Base-by-base conservation (phyloP, 2,113 vertebrate species). In the Festucalex cinctus region DNA sequence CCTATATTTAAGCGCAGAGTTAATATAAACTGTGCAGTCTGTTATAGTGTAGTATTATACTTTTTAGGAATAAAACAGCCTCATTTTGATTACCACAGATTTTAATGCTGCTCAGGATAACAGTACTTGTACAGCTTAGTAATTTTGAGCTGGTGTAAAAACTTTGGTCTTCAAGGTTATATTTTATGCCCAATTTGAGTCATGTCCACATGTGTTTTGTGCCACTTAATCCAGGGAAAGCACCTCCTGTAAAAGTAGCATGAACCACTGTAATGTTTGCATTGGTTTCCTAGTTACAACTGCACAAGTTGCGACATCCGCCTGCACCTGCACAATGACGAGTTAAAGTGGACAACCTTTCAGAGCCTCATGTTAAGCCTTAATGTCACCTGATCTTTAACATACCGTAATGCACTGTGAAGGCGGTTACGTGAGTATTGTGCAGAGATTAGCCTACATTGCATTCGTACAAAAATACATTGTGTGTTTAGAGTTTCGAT, bases 401-500 rank as follows among this genome's bases (percentile, higher is more conserved):
- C 56, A 66, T 63, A 73, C 28, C 61, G 44, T 26, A 19, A 74
- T 53, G 60, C 69, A 19, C 37, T 62, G 14, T 26, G 24, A 56
- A 8, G 26, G 24, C 13, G 24, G 53, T 28, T 56, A 56, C 8
- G 53, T 66, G 26, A 69, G 63, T 65, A 67, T 66, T 32, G 1
- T 70, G 59, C 68, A 74, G 66, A 79, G 75, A 81, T 82, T 77
- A 78, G 22, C 74, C 70, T 51, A 79, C 66, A 76, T 83, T 70
- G 74, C 66, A 60, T 76, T 17, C 60, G 17, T 8, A 17, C n/a
- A 43, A 62, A 43, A 60, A 43, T 1, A 43, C 22, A 26, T 54
- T 37, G 58, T 60, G 20, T 22, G 19, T 35, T 36, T 39, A 39
- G 19, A 37, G 5, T 2, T 20, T 39, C 19, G 22, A 14, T 35